Evolutionary conservation across 1,140 invertebrate species (phyloP), one percentile per base, ranked within the genome.

Genomic region (Acromyrmex echinatior): DNA sequence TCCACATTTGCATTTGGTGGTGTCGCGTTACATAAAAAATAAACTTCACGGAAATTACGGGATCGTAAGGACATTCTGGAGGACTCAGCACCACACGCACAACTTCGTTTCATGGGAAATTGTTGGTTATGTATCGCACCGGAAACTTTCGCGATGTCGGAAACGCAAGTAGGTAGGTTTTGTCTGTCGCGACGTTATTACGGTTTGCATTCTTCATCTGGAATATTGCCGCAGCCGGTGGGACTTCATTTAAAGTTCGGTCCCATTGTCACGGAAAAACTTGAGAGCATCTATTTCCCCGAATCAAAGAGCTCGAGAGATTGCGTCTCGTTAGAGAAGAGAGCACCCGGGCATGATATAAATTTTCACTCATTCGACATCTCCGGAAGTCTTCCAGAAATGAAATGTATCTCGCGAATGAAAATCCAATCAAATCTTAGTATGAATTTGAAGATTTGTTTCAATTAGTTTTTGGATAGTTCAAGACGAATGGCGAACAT

Each of bases 1-100:
- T 62, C 39, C 76, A 88, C 86, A 87, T 91, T 91, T 93, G 78
- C 87, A 92, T 89, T 91, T 66, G 68, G 85, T 87, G 53, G 53
- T 51, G 51, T 79, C 28, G 45, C 56, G 14, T 79, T 58, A 68
- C 77, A 63, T 80, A 87, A 87, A 89, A 79, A 90, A 76, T 63
- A 79, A 58, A 79, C 70, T 86, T 53, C 4, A 45, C 45, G 45
- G 66, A 79, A 90, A 90, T 90, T 90, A 79, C 66, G 31, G 68
- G 71, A 84, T 85, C 60, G 39, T 31, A 45, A 39, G 31, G 58
- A 62, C 58, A 31, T 31, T 58, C 39, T 53, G 85, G 45, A 74
- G 25, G 25, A 25, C 18, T 25, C 28, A 21, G 25, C 28, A 49
- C 53, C 21, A 31, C 0, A 58, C 12, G 45, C 25, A 21, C 45